Evolutionary conservation across 1,140 invertebrate genomes (phyloP), one percentile per base, ranked within the genome.

Genomic region (Calosoma granatense): DNA sequence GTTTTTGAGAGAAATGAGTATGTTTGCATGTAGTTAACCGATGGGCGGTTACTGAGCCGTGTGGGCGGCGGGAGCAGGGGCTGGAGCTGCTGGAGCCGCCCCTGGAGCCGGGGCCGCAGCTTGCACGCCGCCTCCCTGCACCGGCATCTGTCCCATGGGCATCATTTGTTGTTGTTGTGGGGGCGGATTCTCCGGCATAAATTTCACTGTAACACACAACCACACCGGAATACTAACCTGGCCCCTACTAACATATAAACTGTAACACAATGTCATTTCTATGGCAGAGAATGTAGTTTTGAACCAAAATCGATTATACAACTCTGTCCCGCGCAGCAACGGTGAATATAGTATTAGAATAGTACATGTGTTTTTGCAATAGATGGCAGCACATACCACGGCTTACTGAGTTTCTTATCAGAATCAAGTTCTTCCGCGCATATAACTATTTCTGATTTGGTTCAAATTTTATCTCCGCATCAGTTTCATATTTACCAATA

Each of bases 141-240:
- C 14, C 20, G 36, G 6, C 20, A 22, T 9, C 39, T 11, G 17
- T 26, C 12, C 26, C 54, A 20, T 54, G 20, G 20, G 20, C 22
- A 52, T 59, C 55, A 51, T 47, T 23, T 39, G 21, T 41, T 21
- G 20, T 4, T 52, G 22, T n/a, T 56, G 41, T 22, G 58, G 56
- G 41, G n/a, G n/a, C n/a, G n/a, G n/a, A n/a, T 65, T 60, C n/a
- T 67, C 64, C 15, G 66, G 66, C 66, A 67, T 67, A 55, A 67
- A 67, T 66, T 66, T 67, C 66, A 67, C 66, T 67, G 60, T 23
- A 67, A 66, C 57, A 55, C 51, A 51, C 26, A 26, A 41, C 23
- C 15, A 39, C 56, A 20, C 6, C 51, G 4, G 26, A 36, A 36
- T n/a, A 36, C 6, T 36, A 6, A n/a, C 26, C 26, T 6, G n/a